These are phyloP conservation scores for Centroberyx gerrardi DNA, from an alignment of 2,797 vertebrate genomes.

Conservation along the genomic window DNA sequence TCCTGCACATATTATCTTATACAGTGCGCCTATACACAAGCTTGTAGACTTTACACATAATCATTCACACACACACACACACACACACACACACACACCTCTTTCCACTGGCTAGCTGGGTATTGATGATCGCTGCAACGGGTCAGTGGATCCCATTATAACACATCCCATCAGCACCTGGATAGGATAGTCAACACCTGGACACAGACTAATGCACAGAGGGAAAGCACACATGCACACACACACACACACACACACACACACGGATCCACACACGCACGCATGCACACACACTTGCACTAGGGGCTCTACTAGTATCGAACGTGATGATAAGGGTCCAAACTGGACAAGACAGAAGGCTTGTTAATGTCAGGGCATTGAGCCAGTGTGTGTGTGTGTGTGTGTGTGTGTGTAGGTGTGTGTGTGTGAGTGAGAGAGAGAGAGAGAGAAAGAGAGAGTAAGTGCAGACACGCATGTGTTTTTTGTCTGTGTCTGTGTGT, in stretches of 20 bases:
- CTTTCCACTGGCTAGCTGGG: too few species aligned
- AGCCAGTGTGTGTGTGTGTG: neutral
- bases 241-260: neutral
- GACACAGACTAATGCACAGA: too few species aligned
- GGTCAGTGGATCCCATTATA: too few species aligned
- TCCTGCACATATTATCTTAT: neutral
- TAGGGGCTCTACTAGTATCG: neutral
- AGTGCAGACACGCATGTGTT: neutral
- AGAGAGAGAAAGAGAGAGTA: neutral
- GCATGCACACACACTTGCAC: neutral
- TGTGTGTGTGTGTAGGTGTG: constrained; percentile 14
- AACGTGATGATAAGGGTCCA: neutral
- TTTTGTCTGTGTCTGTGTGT: neutral
- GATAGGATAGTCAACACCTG: too few species aligned
- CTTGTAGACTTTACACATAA: neutral
- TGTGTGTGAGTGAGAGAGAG: neutral
- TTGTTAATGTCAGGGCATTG: neutral
- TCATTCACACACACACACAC: constrained; percentile 1
- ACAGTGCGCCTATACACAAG: neutral
- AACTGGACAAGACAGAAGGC: neutral
- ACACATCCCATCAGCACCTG: too few species aligned
- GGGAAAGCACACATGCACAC: neutral
- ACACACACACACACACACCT: neutral
- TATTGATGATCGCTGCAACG: too few species aligned
- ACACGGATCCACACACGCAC: neutral